Evolutionary conservation across 2,797 vertebrate genomes (phyloP).

Genomic region (Hirundo rustica): DNA sequence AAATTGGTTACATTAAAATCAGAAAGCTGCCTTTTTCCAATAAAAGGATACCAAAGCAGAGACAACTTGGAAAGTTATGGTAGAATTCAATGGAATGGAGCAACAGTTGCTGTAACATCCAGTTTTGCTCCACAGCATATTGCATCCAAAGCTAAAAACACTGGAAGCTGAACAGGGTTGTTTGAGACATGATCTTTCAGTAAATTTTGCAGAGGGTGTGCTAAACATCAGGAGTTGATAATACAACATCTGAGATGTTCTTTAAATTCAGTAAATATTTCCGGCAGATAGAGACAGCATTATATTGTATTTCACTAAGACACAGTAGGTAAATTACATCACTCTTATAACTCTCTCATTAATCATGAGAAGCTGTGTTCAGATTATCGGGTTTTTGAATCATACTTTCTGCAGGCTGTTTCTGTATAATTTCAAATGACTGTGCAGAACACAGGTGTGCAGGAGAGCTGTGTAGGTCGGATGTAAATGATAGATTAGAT

Average conservation of each 20-base stretch:
- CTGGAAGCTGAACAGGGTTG: fast-evolving
- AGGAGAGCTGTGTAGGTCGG: background rate
- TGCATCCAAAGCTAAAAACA: background rate
- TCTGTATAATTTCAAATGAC: background rate
- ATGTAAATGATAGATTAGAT: background rate
- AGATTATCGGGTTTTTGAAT: background rate
- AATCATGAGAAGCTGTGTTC: background rate
- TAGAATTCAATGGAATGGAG: background rate
- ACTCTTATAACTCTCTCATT: background rate
- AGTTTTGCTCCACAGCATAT: background rate
- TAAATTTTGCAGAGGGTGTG: background rate
- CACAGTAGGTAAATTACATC: fast-evolving
- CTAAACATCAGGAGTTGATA: background rate
- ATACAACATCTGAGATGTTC: background rate
- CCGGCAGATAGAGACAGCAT: background rate
- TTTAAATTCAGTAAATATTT: background rate
- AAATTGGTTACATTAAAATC: background rate
- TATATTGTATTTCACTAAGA: background rate
- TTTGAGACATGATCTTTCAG: background rate
- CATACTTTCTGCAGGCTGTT: background rate
- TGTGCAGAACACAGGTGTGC: background rate
- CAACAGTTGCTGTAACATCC: background rate
- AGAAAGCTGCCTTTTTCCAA: background rate
- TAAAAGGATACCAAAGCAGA: background rate
- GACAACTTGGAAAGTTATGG: background rate